Conservation (phyloP, 2,888 invertebrate species). For the Hemaris fuciformis region DNA sequence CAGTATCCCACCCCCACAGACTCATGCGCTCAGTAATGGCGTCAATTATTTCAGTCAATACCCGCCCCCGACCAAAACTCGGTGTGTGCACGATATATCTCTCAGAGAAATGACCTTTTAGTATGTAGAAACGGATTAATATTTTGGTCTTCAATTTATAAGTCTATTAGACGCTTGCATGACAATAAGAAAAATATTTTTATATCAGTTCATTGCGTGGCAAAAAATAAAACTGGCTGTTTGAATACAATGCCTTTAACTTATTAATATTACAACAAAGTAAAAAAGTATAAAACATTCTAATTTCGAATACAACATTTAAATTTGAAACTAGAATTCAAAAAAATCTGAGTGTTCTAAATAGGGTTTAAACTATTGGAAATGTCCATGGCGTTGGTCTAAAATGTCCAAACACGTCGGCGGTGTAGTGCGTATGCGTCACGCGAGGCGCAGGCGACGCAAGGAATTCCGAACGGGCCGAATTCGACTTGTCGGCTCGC, state of each 20-base stretch:
- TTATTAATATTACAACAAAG: not conserved
- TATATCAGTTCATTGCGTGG: no score
- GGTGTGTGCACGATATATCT: conserved; percentile 32
- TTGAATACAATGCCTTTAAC: no score
- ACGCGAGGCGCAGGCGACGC: conserved; percentile 65
- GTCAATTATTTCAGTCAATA: conserved; percentile 33
- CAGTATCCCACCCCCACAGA: not conserved
- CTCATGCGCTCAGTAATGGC: conserved; percentile 24
- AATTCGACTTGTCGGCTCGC: conserved; percentile 65
- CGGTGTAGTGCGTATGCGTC: conserved; percentile 49
- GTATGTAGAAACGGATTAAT: not conserved
- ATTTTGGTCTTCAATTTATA: no score
- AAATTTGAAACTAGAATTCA: not conserved
- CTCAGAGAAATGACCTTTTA: not conserved
- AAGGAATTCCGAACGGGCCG: conserved; percentile 68
- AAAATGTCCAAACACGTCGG: conserved; percentile 33
- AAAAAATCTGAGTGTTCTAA: conserved; percentile 1
- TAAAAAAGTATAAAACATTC: not conserved
- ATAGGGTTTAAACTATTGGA: conserved; percentile 16
- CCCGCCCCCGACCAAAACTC: conserved; percentile 29
- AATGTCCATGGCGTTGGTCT: conserved; percentile 20
- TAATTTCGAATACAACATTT: not conserved
- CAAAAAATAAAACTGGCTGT: not conserved
- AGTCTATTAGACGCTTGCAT: no score
- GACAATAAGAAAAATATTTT: no score